Conservation (phyloP, 2,113 vertebrate genomes). For the Vidua macroura region DNA sequence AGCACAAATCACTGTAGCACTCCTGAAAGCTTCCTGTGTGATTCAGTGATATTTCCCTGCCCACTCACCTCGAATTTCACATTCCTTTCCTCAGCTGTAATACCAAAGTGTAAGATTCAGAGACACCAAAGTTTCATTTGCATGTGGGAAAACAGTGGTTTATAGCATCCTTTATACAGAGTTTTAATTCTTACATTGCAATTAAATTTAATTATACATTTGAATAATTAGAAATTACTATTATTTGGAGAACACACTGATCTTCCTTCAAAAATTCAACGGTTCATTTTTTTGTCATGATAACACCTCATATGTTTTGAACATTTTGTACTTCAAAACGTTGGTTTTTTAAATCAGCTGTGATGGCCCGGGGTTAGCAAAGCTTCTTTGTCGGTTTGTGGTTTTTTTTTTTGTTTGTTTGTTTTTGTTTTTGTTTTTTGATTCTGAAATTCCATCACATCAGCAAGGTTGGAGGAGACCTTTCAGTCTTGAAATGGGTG, state of each 20-base stretch:
- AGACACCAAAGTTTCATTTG: rapidly evolving
- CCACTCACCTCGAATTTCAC: rapidly evolving
- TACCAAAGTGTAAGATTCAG: rapidly evolving
- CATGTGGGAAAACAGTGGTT: rapidly evolving
- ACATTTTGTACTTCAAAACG: rapidly evolving
- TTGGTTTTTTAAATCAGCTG: neutral
- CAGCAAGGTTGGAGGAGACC: neutral
- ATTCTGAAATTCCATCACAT: neutral
- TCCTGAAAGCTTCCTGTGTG: neutral
- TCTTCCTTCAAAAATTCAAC: neutral
- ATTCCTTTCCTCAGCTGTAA: neutral
- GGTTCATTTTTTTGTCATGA: rapidly evolving
- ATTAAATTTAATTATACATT: neutral
- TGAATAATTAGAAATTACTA: neutral
- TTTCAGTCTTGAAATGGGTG: rapidly evolving
- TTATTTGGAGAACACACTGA: neutral
- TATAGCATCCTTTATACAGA: neutral
- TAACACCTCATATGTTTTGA: rapidly evolving
- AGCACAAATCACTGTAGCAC: rapidly evolving
- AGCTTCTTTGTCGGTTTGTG: rapidly evolving
- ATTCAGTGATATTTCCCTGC: neutral
- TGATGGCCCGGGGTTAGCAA: rapidly evolving
- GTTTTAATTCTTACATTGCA: rapidly evolving
- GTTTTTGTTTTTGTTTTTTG: neutral
- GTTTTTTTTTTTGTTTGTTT: too few relatives aligned